Percentiles rank a stretch among this genome's conserved stretches.
phyloP scores from a whole-genome alignment of 2,113 vertebrate species.

The Sclerurus mexicanus region DNA sequence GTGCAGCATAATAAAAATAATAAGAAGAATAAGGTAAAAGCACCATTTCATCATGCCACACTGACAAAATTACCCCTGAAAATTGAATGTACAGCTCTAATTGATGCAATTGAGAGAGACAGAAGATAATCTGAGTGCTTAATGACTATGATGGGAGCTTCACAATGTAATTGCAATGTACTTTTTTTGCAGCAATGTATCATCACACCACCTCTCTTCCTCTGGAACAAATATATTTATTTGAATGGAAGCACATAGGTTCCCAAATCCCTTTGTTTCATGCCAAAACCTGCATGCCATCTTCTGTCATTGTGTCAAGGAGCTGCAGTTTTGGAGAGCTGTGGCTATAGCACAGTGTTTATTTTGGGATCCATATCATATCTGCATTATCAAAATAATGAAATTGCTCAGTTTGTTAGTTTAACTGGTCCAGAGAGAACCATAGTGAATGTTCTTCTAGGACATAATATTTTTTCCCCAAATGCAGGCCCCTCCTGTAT shows the following conservation, averaged over 20 bases:
- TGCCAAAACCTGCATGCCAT: background rate
- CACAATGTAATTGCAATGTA: background rate
- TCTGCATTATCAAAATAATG: background rate
- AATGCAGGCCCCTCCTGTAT: background rate
- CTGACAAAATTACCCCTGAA: background rate
- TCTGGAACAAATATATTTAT: background rate
- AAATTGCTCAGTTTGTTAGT: background rate
- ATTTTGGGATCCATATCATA: background rate
- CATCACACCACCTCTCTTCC: background rate
- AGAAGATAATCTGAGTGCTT: background rate
- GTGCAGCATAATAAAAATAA: background rate
- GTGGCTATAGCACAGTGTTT: background rate
- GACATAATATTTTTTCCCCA: background rate
- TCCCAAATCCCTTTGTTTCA: background rate
- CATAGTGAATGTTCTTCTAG: background rate
- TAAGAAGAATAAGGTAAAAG: background rate
- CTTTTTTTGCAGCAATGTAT: background rate
- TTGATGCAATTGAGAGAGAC: constrained; percentile 6
- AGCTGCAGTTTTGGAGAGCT: background rate
- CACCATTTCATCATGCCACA: background rate
- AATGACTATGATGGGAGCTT: constrained; percentile 26
- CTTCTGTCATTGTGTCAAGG: background rate
- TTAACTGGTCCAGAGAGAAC: background rate
- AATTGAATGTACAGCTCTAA: constrained; percentile 10
- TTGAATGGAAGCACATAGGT: background rate